phyloP scores from a whole-genome alignment of 2,797 vertebrate species.

The Callimico goeldii region DNA sequence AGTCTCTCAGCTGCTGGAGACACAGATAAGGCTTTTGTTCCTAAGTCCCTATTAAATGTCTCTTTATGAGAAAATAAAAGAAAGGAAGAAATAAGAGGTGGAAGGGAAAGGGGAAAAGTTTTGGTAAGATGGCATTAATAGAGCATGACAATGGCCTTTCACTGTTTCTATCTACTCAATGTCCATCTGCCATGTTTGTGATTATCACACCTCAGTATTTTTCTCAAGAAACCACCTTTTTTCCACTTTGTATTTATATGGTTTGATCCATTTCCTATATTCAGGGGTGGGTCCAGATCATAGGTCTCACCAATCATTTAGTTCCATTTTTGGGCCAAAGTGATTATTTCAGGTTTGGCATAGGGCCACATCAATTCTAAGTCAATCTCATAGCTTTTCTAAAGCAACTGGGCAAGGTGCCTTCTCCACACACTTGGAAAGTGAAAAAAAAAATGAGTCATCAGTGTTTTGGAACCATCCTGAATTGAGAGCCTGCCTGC shows the following conservation, averaged over 20 bases:
- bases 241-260: not conserved
- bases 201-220: not conserved
- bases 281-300: not conserved
- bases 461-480: not conserved
- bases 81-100: not conserved
- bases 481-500: not conserved
- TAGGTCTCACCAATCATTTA: not conserved
- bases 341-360: not conserved
- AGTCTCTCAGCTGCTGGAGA: not conserved
- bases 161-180: not conserved
- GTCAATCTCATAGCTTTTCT: not conserved
- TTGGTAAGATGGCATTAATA: not conserved
- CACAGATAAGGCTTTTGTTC: not conserved
- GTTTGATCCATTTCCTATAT: not conserved
- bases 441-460: not conserved
- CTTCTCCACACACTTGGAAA: not conserved
- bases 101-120: not conserved
- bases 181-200: not conserved
- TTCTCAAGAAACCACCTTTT: not conserved
- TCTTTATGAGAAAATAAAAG: not conserved
- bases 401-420: not conserved
- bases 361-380: not conserved
- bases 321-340: not conserved
- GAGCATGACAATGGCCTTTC: not conserved
- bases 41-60: not conserved